Conservation (phyloP, 2,888 invertebrate genomes). For the Cetonia aurata region DNA sequence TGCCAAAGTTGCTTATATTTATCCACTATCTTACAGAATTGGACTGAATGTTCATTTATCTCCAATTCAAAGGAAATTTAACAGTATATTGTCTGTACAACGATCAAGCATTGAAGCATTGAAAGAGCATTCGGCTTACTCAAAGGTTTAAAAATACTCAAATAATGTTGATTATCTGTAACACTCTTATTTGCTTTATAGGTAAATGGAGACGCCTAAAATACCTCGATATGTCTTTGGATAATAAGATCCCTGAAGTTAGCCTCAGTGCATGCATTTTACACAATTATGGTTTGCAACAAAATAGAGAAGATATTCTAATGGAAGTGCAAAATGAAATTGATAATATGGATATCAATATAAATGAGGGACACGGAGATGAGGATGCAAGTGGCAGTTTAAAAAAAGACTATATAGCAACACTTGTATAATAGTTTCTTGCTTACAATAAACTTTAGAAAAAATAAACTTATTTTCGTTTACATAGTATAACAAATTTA, state of each 20-base stretch:
- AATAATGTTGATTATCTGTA: not conserved
- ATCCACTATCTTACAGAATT: too few species aligned
- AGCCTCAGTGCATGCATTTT: slow-evolving; percentile 12
- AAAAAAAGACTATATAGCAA: slow-evolving; percentile 7
- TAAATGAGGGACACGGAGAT: slow-evolving; percentile 1
- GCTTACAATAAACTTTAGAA: too few species aligned
- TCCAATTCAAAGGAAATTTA: slow-evolving; percentile 7
- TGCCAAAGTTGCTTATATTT: too few species aligned
- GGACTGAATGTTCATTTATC: slow-evolving; percentile 23
- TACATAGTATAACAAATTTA: too few species aligned
- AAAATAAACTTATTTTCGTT: too few species aligned
- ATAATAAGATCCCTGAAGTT: slow-evolving; percentile 20
- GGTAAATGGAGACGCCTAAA: slow-evolving; percentile 5
- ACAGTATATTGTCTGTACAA: slow-evolving; percentile 2
- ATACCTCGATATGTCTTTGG: slow-evolving; percentile 19
- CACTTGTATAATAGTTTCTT: slow-evolving; percentile 3
- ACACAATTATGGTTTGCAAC: slow-evolving; percentile 3
- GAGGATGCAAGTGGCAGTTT: not conserved
- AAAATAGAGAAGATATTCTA: not conserved
- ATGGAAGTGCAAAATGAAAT: not conserved
- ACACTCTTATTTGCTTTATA: not conserved
- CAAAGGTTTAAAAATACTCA: not conserved
- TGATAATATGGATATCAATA: slow-evolving; percentile 1
- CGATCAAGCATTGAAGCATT: slow-evolving; percentile 11
- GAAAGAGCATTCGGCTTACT: slow-evolving; percentile 10